Evolutionary conservation across 2,113 vertebrate species (phyloP).

Genomic region (Grammomys surdaster): DNA sequence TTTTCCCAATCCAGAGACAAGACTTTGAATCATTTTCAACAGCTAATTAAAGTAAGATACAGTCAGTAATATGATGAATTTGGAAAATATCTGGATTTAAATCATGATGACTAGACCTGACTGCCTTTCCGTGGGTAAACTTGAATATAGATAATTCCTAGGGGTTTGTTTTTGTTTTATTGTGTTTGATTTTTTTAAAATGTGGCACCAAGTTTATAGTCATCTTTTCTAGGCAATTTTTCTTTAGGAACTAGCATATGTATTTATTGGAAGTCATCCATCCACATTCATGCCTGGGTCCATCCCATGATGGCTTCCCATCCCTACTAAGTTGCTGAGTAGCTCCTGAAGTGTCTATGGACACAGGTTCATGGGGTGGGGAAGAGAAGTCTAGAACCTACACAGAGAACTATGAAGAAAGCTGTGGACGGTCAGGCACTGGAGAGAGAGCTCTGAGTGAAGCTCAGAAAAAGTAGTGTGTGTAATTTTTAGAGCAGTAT

Average conservation of each 20-base stretch:
- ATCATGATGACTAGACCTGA: not conserved
- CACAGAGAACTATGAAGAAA: not conserved
- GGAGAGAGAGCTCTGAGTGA: not conserved
- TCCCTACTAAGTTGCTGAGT: not conserved
- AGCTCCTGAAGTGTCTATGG: not conserved
- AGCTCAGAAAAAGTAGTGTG: not conserved
- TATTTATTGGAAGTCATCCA: not conserved
- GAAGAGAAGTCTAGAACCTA: not conserved
- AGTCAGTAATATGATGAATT: not conserved
- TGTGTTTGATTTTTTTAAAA: constrained; percentile 14
- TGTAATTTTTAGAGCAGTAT: not conserved
- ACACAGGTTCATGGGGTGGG: rapidly evolving
- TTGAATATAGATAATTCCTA: not conserved
- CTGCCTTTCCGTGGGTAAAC: not conserved
- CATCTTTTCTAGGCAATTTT: not conserved
- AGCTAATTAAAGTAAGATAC: not conserved
- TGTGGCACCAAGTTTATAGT: not conserved
- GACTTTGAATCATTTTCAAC: not conserved
- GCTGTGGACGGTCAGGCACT: not conserved
- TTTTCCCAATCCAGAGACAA: not conserved
- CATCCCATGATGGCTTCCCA: not conserved
- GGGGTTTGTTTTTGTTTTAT: not conserved
- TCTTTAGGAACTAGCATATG: not conserved
- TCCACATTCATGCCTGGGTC: not conserved
- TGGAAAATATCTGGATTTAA: constrained; percentile 16